These are phyloP conservation scores for Troglohyphantes excavatus DNA, from an alignment of 2,888 invertebrate species.

Conservation along the genomic window DNA sequence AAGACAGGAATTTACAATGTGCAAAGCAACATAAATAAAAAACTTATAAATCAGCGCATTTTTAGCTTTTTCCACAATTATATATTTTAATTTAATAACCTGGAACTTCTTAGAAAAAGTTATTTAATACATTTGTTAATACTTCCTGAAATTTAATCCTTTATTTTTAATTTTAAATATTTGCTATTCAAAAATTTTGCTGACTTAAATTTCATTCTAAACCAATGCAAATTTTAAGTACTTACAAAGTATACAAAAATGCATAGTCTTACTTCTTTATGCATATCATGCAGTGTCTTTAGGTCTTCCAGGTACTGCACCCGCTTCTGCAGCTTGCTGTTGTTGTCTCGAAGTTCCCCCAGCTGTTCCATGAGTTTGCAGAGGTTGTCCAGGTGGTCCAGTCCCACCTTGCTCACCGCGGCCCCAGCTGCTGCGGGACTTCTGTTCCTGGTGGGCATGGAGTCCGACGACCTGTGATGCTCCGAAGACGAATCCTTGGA, in stretches of 20 bases:
- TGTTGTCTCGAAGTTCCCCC: slow-evolving; percentile 88
- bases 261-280: slow-evolving; percentile 54
- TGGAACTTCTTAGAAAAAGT: too few species aligned
- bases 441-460: slow-evolving; percentile 26
- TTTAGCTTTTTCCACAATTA: too few species aligned
- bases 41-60: too few species aligned
- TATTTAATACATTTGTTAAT: too few species aligned
- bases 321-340: slow-evolving; percentile 87
- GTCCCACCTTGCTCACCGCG: slow-evolving; percentile 84
- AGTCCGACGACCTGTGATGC: slow-evolving; percentile 24
- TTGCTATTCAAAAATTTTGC: too few species aligned
- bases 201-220: too few species aligned
- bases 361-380: slow-evolving; percentile 90
- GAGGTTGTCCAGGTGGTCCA: slow-evolving; percentile 91
- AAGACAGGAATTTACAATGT: too few species aligned
- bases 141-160: too few species aligned
- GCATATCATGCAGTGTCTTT: slow-evolving; percentile 84
- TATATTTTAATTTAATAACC: too few species aligned
- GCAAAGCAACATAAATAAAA: too few species aligned
- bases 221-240: too few species aligned
- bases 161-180: too few species aligned
- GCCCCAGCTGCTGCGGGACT: slow-evolving; percentile 3
- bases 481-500: slow-evolving; percentile 48
- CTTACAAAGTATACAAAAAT: background rate
- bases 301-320: slow-evolving; percentile 89